Evolutionary conservation across 1,140 invertebrate species (phyloP).

Genomic region (Teleogryllus occipitalis): DNA sequence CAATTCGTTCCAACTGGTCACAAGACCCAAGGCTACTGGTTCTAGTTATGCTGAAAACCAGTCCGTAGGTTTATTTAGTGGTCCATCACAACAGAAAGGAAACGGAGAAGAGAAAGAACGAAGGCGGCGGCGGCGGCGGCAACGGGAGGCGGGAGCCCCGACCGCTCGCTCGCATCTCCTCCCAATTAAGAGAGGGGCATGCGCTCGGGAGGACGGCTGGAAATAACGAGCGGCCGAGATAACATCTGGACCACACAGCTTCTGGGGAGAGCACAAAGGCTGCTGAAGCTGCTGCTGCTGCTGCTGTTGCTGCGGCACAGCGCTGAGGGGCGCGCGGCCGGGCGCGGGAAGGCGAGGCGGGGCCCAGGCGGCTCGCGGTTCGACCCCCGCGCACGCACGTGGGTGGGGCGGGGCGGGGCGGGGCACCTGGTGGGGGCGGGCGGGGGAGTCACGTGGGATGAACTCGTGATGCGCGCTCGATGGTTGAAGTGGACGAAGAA

Average conservation of each 20-base stretch:
- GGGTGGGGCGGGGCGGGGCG: background rate
- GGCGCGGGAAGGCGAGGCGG: background rate
- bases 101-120: background rate
- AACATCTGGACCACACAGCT: slow-evolving; percentile 3
- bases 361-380: background rate
- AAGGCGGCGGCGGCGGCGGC: background rate
- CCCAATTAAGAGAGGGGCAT: background rate
- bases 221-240: background rate
- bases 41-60: background rate
- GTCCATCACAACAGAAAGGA: background rate
- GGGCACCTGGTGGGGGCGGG: background rate
- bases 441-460: background rate
- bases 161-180: background rate
- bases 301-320: no score
- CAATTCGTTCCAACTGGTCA: background rate
- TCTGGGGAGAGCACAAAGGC: background rate
- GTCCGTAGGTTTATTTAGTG: background rate
- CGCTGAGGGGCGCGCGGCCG: background rate
- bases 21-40: background rate
- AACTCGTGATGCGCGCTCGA: background rate
- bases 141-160: no score
- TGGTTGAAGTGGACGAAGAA: background rate
- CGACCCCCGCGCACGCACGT: background rate
- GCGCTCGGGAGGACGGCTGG: background rate
- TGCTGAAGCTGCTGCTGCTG: background rate